phyloP scores from a whole-genome alignment of 2,113 vertebrate species.

The Sturnira hondurensis region DNA sequence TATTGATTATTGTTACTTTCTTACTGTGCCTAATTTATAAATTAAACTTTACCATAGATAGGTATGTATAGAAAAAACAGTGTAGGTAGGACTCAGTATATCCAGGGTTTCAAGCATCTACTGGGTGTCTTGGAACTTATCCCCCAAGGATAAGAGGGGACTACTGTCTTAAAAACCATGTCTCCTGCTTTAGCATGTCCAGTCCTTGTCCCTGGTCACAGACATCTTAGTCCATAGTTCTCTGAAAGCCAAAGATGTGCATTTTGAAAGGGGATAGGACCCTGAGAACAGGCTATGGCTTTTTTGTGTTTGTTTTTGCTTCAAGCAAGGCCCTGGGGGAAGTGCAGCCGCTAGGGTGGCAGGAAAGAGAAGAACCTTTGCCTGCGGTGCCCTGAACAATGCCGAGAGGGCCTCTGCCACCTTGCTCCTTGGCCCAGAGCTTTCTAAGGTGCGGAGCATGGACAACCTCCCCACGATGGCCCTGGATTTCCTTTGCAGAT shows the following conservation, averaged over 20 bases:
- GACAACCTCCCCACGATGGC: background rate
- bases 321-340: background rate
- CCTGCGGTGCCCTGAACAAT: background rate
- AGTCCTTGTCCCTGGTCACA: background rate
- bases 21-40: background rate
- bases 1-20: background rate
- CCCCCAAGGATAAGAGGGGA: background rate
- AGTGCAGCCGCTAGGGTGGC: background rate
- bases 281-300: background rate
- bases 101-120: background rate
- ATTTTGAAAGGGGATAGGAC: background rate
- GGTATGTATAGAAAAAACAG: background rate
- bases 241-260: background rate
- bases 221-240: background rate
- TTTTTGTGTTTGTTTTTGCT: background rate
- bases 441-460: background rate
- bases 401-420: background rate
- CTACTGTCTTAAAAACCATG: background rate
- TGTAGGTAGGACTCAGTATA: background rate
- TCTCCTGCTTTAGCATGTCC: background rate
- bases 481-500: background rate
- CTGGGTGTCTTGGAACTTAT: background rate
- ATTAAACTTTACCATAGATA: background rate
- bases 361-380: background rate
- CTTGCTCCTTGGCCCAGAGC: background rate